Percentiles rank a stretch among this genome's conserved stretches.
phyloP scores from a whole-genome alignment of 2,888 invertebrate species.

The Thysanoteuthis rhombus region DNA sequence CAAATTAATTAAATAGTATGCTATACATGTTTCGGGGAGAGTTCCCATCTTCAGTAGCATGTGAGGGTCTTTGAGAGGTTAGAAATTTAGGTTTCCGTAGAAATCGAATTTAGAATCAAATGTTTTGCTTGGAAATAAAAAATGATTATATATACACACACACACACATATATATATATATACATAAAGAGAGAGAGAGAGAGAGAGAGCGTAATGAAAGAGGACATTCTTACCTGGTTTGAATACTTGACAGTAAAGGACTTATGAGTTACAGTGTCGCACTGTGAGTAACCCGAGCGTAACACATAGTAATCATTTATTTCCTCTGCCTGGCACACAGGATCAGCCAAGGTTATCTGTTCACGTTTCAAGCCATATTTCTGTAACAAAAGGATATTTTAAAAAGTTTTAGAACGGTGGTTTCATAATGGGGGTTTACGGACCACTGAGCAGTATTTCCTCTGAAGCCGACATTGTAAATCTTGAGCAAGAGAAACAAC shows the following conservation, averaged over 20 bases:
- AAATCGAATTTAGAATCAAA: no score
- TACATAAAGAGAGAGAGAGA: background rate
- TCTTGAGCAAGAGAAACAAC: no score
- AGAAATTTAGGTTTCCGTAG: no score
- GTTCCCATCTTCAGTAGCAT: no score
- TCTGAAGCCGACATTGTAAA: no score
- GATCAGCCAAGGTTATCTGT: slow-evolving; percentile 51
- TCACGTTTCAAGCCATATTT: slow-evolving; percentile 50
- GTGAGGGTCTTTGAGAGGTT: no score
- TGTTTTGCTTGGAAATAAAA: no score
- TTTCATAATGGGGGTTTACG: background rate
- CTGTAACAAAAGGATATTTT: slow-evolving; percentile 40
- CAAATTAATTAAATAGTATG: no score
- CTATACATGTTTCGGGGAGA: no score
- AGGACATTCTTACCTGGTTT: background rate
- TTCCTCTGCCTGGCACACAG: slow-evolving; percentile 51
- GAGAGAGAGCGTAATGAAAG: background rate
- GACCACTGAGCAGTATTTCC: no score
- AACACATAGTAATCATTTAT: slow-evolving; percentile 37
- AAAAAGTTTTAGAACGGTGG: background rate
- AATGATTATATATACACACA: no score
- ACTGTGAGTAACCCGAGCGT: slow-evolving; percentile 18
- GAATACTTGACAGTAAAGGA: slow-evolving; percentile 21
- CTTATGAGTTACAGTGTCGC: slow-evolving; percentile 1
- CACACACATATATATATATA: background rate